Evolutionary conservation across 2,113 vertebrate species (phyloP).

Genomic region (Pardalotus punctatus): DNA sequence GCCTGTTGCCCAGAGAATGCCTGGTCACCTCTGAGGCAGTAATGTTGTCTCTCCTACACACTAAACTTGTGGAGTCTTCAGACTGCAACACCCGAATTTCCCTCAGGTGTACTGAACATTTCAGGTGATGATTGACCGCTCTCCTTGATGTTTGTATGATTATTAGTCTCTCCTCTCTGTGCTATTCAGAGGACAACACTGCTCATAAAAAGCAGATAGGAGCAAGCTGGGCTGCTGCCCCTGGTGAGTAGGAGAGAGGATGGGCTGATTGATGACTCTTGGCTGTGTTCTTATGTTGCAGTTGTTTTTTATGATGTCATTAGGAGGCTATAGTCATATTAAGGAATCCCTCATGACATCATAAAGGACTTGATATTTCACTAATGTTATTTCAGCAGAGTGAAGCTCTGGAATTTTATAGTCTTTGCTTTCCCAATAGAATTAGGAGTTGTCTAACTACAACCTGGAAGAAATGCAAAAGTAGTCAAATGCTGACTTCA

Average conservation of each 20-base stretch:
- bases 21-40: neutral
- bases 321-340: conserved; percentile 73
- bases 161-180: conserved; percentile 45
- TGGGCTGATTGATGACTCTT: conserved; percentile 76
- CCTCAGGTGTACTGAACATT: conserved; percentile 15
- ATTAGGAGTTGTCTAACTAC: conserved; percentile 73
- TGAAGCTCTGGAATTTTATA: conserved; percentile 76
- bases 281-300: conserved; percentile 68
- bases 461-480: conserved; percentile 78
- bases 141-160: conserved; percentile 36
- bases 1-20: neutral
- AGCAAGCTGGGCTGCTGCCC: conserved; percentile 34
- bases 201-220: conserved; percentile 55
- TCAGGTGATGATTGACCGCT: conserved; percentile 36
- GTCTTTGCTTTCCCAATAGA: conserved; percentile 68
- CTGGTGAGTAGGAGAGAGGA: conserved; percentile 40
- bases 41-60: neutral
- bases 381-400: conserved; percentile 80
- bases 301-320: conserved; percentile 82
- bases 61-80: conserved; percentile 1
- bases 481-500: conserved; percentile 75
- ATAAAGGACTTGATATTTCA: conserved; percentile 82
- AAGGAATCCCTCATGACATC: conserved; percentile 83
- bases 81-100: neutral
- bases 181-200: conserved; percentile 15